Base-by-base conservation (phyloP, 2,113 vertebrate genomes). In the Forbesichthys papilliferus region DNA sequence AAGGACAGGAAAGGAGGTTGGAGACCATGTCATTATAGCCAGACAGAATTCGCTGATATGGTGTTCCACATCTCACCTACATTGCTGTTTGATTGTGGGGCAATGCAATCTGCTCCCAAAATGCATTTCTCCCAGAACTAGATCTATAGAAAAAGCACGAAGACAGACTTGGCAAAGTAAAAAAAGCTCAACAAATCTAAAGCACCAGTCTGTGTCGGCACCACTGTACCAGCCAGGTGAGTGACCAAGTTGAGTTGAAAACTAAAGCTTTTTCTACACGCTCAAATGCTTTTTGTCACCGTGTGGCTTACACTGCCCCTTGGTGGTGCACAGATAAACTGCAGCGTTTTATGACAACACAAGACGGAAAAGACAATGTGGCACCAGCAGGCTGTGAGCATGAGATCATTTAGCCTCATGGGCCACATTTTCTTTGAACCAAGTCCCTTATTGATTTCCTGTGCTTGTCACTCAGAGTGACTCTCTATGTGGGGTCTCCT, bases 301-400 rank as follows among this genome's bases (percentile, higher is more conserved):
- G 3, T 8, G 52, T 55, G 68, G 61, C 20, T 14, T 46, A 59
- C 76, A 65, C 79, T 91, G 86, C 86, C 58, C 48, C 81, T 88
- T 87, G 68, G 77, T 84, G 88, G 89, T 54, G 20, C 54, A n/a
- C 51, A 14, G 36, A 68, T 68, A 63, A 83, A 86, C 51, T 81
- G 67, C 81, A 88, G 27, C 27, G 27, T 27, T 27, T 14, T 12
- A 52, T 27, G 49, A 42, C 7, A 42, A 42, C 36, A 42, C 36
- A 16, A 11, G 49, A 11, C 11, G 11, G 5, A 13, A 54, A 14
- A 54, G 52, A 7, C 6, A 16, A 16, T 7, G 8, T n/a, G 13
- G 52, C 52, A 16, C 20, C 56, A 55, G 18, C 56, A 27, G 55
- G 11, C 18, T 27, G 9, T 27, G 20, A 10, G 33, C 11, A 27